Evolutionary conservation across 2,888 invertebrate genomes (phyloP), one percentile per base, ranked within the genome.

Genomic region (Agrochola lychnidis): DNA sequence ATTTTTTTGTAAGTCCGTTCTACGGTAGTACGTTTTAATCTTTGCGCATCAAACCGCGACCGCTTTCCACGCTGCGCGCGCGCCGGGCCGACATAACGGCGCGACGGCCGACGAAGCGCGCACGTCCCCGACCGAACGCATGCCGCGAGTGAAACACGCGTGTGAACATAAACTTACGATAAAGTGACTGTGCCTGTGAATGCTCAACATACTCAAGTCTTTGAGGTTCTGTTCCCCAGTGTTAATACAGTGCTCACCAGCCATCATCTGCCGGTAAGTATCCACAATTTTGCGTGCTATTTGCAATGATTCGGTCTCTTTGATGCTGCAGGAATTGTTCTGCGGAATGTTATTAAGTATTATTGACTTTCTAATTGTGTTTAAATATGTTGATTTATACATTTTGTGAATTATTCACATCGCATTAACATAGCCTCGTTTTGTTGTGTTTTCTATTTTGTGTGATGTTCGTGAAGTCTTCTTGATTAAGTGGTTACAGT

Each of bases 41-140:
- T 94, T 89, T 94, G 93, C 78, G 87, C 81, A 82, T 78, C 82
- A 89, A 88, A 89, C 89, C 88, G 90, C 91, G 91, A 86, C 92
- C 91, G 94, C 94, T 94, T 93, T 95, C 94, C 91, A 92, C 90
- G 89, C 85, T 89, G 91, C 75, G 79, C 84, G 79, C 79, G 88
- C 89, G 88, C 88, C 73, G 85, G 91, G 89, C 90, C 94, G 94
- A 90, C 95, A 95, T 95, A 95, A 95, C 95, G 96, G 95, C 90
- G 89, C 93, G 92, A 92, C 84, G 84, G 68, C 88, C 92, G 89
- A 88, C 79, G 89, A 93, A 92, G 94, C 85, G 88, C 87, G 88
- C 86, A 78, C 84, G 79, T 76, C 36, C 59, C 36, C 36, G 79
- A 19, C 45, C 57, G 72, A 67, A 70, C 80, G 71, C 72, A 80